Base-by-base conservation (phyloP, 2,797 vertebrate species). In the Ptychadena robeensis region DNA sequence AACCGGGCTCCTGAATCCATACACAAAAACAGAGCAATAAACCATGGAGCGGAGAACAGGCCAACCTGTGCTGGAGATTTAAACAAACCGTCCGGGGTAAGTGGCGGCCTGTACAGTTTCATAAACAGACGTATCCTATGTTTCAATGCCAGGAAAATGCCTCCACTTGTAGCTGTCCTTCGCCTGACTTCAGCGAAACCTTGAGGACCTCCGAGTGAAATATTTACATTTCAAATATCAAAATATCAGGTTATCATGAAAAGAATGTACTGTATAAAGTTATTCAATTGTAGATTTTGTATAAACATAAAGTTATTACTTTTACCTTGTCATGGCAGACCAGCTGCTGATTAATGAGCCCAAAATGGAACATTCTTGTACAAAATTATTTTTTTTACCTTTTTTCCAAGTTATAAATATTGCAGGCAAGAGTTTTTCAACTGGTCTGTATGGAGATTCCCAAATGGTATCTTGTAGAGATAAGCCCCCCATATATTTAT, bases 61-160 rank as follows among this genome's bases (percentile, higher is more conserved):
- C 78, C 72, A 81, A 71, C 78, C 78, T 64, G 44, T 31, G 78
- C 37, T 44, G 79, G 37, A 76, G 65, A 6, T 71, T 65, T 76
- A 81, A 78, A 82, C 73, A 81, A 73, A 78, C 30, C 73, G n/a
- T 61, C 14, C 12, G 27, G 27, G 22, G 65, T 35, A 81, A 78
- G 79, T 82, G 78, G 38, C 30, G 37, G 44, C 79, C 83, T 76
- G 80, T 34, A 38, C 34, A 64, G 63, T 73, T 69, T 69, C 40
- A 63, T 67, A 81, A 79, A 79, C 74, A 85, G 40, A 80, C 72
- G 28, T 80, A 85, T 85, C 83, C 78, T 85, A 68, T 76, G 37
- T 40, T 37, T 70, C 37, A 53, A 68, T 69, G 71, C 82, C 82
- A 85, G 78, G 78, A 85, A 85, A 75, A 53, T 40, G 44, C 38